phyloP scores from a whole-genome alignment of 1,140 invertebrate genomes.

The Sitophilus oryzae region DNA sequence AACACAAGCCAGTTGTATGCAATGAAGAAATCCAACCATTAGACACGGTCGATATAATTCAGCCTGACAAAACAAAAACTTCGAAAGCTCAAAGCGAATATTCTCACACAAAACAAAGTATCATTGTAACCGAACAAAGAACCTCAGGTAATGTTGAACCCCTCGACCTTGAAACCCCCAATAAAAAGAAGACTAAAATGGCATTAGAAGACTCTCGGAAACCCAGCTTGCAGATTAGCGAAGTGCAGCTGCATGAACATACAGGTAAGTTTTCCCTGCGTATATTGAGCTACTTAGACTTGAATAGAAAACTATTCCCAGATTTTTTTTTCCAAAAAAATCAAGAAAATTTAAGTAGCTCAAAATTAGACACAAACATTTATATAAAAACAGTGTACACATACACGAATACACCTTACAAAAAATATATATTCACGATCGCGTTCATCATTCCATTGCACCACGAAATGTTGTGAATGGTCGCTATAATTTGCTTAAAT shows the following conservation, averaged over 20 bases:
- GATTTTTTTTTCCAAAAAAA: no score
- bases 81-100: conserved; percentile 43
- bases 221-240: conserved; percentile 41
- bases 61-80: conserved; percentile 39
- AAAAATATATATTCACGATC: conserved; percentile 25
- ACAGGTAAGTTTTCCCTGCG: conserved; percentile 49
- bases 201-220: conserved; percentile 31
- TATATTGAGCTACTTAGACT: conserved; percentile 5
- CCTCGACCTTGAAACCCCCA: conserved; percentile 34
- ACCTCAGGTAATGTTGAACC: conserved; percentile 45
- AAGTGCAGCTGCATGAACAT: conserved; percentile 46
- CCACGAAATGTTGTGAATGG: not conserved
- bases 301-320: no score
- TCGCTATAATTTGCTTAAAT: conserved; percentile 26
- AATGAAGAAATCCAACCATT: conserved; percentile 37
- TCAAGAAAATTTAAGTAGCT: conserved; percentile 3
- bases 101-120: conserved; percentile 41
- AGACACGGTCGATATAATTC: conserved; percentile 34
- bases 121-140: conserved; percentile 50
- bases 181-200: conserved; percentile 33
- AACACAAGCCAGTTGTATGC: conserved; percentile 36
- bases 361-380: conserved; percentile 1
- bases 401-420: conserved; percentile 12
- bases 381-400: conserved; percentile 23
- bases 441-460: conserved; percentile 10